A percentile compares a stretch with the other conserved stretches of the same genome.
Evolutionary conservation across 2,797 vertebrate genomes (phyloP).

Genomic region (Periparus ater): DNA sequence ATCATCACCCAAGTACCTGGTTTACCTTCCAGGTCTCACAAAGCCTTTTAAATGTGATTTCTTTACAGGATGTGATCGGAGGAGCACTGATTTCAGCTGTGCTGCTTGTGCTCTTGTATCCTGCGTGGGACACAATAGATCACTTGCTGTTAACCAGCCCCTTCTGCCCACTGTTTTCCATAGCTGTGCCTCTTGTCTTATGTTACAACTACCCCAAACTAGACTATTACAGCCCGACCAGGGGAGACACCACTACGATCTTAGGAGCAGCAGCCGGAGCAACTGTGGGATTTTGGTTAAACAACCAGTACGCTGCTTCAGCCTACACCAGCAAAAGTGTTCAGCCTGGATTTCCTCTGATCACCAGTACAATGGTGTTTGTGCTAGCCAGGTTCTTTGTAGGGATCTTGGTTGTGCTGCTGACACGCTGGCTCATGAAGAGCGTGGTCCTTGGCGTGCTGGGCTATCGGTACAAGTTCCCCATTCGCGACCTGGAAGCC

Average conservation of each 20-base stretch:
- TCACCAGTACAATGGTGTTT: constrained; percentile 9
- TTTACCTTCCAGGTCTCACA: neutral
- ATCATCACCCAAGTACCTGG: neutral
- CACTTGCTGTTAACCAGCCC: constrained; percentile 81
- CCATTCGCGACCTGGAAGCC: constrained; percentile 70
- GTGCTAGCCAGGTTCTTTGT: constrained; percentile 73
- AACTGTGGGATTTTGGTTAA: constrained; percentile 88
- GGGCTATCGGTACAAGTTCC: constrained; percentile 78
- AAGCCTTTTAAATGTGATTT: neutral
- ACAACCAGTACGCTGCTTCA: constrained; percentile 69
- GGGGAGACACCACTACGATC: constrained; percentile 91
- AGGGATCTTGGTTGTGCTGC: constrained; percentile 79
- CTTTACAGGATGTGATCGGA: constrained; percentile 88
- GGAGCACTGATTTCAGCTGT: constrained; percentile 81
- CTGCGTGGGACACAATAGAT: constrained; percentile 86
- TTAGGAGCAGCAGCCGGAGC: constrained; percentile 83
- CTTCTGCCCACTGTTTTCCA: constrained; percentile 79
- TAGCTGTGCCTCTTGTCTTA: constrained; percentile 81
- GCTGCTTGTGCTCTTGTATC: constrained; percentile 81
- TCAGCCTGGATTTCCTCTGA: constrained; percentile 69
- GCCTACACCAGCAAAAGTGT: constrained; percentile 57
- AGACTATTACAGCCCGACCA: constrained; percentile 89
- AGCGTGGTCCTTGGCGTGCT: constrained; percentile 76
- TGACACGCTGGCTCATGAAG: constrained; percentile 80
- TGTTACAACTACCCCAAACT: constrained; percentile 89